Base-by-base conservation (phyloP, 2,888 invertebrate species). In the Cyrtodaria siliqua region DNA sequence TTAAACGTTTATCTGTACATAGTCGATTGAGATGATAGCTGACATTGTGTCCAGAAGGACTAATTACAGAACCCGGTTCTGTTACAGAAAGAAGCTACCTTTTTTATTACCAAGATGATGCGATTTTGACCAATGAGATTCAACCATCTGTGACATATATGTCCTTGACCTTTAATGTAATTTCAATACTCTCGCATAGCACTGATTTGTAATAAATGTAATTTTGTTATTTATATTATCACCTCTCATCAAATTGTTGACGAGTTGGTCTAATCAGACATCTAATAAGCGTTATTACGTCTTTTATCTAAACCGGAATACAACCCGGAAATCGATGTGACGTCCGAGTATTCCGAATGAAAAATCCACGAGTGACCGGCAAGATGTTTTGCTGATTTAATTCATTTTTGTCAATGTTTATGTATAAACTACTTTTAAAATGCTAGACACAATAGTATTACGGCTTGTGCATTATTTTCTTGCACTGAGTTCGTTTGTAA, bases 381-480 rank as follows among this genome's bases (percentile, higher is more conserved):
- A 27, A 59, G 38, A 67, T 55, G 55, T 49, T 47, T 67, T 57
- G 1, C n/a, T 40, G 23, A 14, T 57, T 67, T 40, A n/a, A 42
- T 23, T 20, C 18, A 16, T 20, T 27, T 57, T 57, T 23, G 20
- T 4, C 2, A 18, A 24, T 26, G 16, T n/a, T 62, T 16, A 16
- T 18, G 3, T 16, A 44, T 44, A 20, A 16, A 44, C 6, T 12
- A 23, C 18, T 20, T 23, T n/a, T 16, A 57, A 57, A 14, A 87
- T 86, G 83, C 77, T 87, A 49, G 79, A 85, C 55, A 68, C 55
- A 12, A 33, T 88, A 27, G 26, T 87, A 29, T 72, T 90, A 24
- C 71, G 86, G 60, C 60, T 88, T 12, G 57, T 90, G 47, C 90
- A 90, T 70, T 87, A 86, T 68, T 26, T 88, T 14, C 66, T 88